Evolutionary conservation across 1,140 invertebrate species (phyloP).

Genomic region (Drosophila biarmipes): DNA sequence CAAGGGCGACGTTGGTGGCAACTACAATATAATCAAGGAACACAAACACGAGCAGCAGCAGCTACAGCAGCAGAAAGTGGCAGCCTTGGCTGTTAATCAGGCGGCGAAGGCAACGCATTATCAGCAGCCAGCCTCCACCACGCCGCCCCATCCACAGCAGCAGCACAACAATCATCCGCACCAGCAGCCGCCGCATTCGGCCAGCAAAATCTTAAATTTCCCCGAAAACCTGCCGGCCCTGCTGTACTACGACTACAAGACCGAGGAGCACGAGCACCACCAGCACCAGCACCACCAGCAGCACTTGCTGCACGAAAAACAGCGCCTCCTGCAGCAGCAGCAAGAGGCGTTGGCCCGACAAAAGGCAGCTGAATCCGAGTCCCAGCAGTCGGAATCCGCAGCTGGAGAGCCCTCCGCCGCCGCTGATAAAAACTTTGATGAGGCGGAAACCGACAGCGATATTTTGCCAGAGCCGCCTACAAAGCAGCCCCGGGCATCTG

Average conservation of each 20-base stretch:
- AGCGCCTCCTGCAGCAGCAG: conserved; percentile 55
- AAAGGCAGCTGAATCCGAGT: conserved; percentile 39
- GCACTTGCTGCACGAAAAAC: conserved; percentile 78
- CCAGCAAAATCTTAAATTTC: conserved; percentile 80
- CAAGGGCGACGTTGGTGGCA: conserved; percentile 42
- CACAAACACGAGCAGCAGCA: conserved; percentile 61
- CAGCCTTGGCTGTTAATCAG: conserved; percentile 62
- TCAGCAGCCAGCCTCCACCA: conserved; percentile 47
- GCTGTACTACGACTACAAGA: conserved; percentile 82
- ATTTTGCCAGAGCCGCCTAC: conserved; percentile 83
- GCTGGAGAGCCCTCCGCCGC: conserved; percentile 44
- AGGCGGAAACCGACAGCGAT: conserved; percentile 82
- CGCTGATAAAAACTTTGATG: conserved; percentile 78
- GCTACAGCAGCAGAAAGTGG: conserved; percentile 33
- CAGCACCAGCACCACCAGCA: conserved; percentile 82
- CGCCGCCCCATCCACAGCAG: conserved; percentile 3
- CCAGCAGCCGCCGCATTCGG: conserved; percentile 51
- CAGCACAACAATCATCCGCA: conserved; percentile 42
- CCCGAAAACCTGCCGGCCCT: conserved; percentile 80
- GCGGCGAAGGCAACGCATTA: conserved; percentile 69
- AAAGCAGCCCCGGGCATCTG: conserved; percentile 66
- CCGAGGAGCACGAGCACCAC: conserved; percentile 82
- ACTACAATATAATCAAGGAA: conserved; percentile 76
- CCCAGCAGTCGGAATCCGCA: conserved; percentile 15
- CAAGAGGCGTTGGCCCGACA: conserved; percentile 52